Base-by-base conservation (phyloP, 2,797 vertebrate genomes). In the Odontamblyopus rebecca region DNA sequence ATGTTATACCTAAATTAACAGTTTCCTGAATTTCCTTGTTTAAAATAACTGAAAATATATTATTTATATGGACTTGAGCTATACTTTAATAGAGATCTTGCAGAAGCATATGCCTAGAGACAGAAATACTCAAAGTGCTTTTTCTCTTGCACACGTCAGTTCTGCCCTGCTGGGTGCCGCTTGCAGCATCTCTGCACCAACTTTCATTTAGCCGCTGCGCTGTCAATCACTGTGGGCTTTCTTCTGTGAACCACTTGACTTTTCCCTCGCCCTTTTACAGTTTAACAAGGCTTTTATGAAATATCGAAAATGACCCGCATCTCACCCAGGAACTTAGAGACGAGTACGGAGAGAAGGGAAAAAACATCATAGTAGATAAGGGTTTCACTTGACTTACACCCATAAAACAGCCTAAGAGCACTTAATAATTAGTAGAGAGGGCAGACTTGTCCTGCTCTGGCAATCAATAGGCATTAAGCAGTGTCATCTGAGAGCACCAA, bases 401-500 rank as follows among this genome's bases (percentile, higher is more conserved):
- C 86, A 88, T 92, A 92, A 93, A 92, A 85, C 72, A 85, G 87
- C 85, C 83, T 85, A 81, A 87, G 89, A 92, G 92, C 91, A 89
- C 90, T 87, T 93, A 89, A 94, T 93, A 93, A 94, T 94, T 90
- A 92, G 90, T 90, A 91, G 86, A 88, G 81, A 85, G 90, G 79
- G 78, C 69, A 65, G 84, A 70, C 86, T 85, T 76, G 88, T 90
- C 86, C 91, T 83, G 89, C 84, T 84, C 73, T 32, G 72, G 56
- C 72, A 82, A 93, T 94, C 94, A 86, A 94, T 94, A 94, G 83
- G 81, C 92, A 94, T 94, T 94, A 93, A 91, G 78, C 77, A 77
- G 79, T 32, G 48, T 82, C 88, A 90, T 89, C 86, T 80, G 84
- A 89, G 81, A 86, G 70, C 59, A 51, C 86, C 75, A 75, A 53